Conservation (phyloP, 2,888 invertebrate genomes). For the Oxytorus armatus region DNA sequence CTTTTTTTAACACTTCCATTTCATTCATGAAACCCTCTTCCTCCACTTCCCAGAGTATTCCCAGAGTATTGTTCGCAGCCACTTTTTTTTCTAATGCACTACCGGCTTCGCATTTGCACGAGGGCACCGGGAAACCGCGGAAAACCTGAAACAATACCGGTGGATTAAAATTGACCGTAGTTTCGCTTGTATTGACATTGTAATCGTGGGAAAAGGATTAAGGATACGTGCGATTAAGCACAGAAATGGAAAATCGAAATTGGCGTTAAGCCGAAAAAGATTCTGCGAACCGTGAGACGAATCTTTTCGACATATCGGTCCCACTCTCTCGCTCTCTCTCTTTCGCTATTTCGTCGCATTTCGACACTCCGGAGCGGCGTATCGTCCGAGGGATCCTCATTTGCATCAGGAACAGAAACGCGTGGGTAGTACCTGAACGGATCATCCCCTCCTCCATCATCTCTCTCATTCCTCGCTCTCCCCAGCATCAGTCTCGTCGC, state of each 20-base stretch:
- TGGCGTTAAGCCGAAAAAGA: background rate
- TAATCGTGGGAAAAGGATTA: background rate
- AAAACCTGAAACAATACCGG: no score
- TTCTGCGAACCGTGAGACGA: constrained; percentile 1
- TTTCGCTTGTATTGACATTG: no score
- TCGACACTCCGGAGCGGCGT: constrained; percentile 47
- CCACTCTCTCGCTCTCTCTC: constrained; percentile 22
- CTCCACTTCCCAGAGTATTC: no score
- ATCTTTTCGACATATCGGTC: background rate
- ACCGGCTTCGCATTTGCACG: no score
- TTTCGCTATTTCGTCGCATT: constrained; percentile 26
- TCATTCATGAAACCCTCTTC: no score
- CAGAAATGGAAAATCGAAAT: background rate
- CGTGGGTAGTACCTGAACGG: constrained; percentile 63
- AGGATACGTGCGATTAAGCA: background rate
- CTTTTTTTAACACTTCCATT: no score
- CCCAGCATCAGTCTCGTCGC: background rate
- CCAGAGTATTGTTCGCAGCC: no score
- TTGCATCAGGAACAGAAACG: constrained; percentile 64
- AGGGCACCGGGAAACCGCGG: no score
- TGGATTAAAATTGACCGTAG: no score
- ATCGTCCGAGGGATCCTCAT: constrained; percentile 54
- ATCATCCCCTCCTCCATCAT: constrained; percentile 2
- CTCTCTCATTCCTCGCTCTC: background rate
- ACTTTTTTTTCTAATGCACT: no score